These are phyloP conservation scores for Cheilosia grossa DNA, from an alignment of 2,888 invertebrate genomes.

Conservation along the genomic window DNA sequence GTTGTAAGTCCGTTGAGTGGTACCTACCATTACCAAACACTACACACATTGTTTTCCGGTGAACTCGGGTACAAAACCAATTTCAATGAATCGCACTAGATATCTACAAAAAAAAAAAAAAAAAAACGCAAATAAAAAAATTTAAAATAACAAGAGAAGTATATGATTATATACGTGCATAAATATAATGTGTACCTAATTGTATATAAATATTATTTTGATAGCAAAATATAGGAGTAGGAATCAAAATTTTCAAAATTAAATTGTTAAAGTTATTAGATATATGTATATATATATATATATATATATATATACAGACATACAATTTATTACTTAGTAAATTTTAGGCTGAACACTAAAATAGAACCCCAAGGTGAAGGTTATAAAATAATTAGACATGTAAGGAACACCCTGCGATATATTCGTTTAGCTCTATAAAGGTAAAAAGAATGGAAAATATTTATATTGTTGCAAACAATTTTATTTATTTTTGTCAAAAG, in stretches of 20 bases:
- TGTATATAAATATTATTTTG: constrained; percentile 59
- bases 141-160: constrained; percentile 4
- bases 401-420: constrained; percentile 75
- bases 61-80: constrained; percentile 39
- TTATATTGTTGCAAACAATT: constrained; percentile 73
- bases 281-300: constrained; percentile 33
- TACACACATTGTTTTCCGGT: constrained; percentile 36
- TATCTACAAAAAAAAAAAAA: constrained; percentile 39
- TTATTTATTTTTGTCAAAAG: constrained; percentile 71
- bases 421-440: constrained; percentile 72
- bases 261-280: constrained; percentile 66
- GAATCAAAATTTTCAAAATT: constrained; percentile 70
- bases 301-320: constrained; percentile 39
- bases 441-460: constrained; percentile 59
- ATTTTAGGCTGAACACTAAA: constrained; percentile 72
- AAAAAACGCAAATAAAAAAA: background rate
- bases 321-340: constrained; percentile 68
- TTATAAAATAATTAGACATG: constrained; percentile 70
- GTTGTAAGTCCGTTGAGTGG: constrained; percentile 30
- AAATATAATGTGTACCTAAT: constrained; percentile 38
- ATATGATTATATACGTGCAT: constrained; percentile 36
- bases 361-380: constrained; percentile 73
- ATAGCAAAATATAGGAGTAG: constrained; percentile 70
- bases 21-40: constrained; percentile 40
- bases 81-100: constrained; percentile 65